Percentiles rank a stretch among this genome's conserved stretches.
Evolutionary conservation across 1,140 invertebrate species (phyloP).

Genomic region (Archivesica marissinica): DNA sequence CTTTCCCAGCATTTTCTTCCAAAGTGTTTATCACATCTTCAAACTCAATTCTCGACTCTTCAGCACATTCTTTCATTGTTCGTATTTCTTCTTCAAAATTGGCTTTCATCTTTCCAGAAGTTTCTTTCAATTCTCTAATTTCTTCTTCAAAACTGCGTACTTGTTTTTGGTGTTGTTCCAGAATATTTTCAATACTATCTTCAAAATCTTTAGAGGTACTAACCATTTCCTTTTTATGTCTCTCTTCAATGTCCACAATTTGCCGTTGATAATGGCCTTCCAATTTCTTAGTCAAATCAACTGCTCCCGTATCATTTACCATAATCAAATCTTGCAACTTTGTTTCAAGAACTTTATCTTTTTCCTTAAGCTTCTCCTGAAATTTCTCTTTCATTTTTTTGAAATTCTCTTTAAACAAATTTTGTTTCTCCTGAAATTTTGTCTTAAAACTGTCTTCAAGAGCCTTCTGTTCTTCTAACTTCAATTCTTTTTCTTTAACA

Average conservation of each 20-base stretch:
- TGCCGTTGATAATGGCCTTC: conserved; percentile 73
- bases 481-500: conserved; percentile 21
- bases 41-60: not conserved
- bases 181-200: conserved; percentile 42
- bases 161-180: conserved; percentile 25
- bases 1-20: conserved; percentile 2
- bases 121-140: conserved; percentile 30
- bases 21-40: conserved; percentile 22
- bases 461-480: conserved; percentile 58
- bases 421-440: conserved; percentile 75
- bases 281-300: conserved; percentile 69
- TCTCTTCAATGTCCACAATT: conserved; percentile 67
- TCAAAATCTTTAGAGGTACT: conserved; percentile 64
- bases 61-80: conserved; percentile 25
- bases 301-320: conserved; percentile 73
- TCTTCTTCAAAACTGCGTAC: conserved; percentile 23
- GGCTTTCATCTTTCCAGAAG: conserved; percentile 22
- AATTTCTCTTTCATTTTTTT: conserved; percentile 77
- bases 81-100: conserved; percentile 52
- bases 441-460: conserved; percentile 74
- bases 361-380: conserved; percentile 77
- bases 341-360: conserved; percentile 76
- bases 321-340: conserved; percentile 69
- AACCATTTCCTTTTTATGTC: conserved; percentile 63
- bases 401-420: conserved; percentile 75